Evolutionary conservation across 2,113 vertebrate genomes (phyloP).

Genomic region (Elgaria multicarinata): DNA sequence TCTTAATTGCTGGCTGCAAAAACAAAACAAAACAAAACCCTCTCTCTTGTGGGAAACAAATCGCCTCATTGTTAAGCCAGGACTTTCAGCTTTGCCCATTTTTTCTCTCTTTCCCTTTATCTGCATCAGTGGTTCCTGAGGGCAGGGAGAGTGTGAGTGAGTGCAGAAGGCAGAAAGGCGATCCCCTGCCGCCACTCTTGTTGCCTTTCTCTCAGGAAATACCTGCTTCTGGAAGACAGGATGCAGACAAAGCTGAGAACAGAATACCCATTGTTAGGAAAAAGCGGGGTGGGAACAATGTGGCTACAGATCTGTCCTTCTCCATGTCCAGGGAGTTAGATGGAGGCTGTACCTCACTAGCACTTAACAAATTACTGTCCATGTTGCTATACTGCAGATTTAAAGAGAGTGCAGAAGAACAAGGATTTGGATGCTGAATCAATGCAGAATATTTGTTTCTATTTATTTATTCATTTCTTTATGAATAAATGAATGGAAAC

Average conservation of each 20-base stretch:
- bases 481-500: too few species aligned
- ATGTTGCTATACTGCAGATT: not conserved
- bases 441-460: not conserved
- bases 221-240: slow-evolving; percentile 53
- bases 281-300: not conserved
- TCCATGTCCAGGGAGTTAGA: not conserved
- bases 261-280: slow-evolving; percentile 42
- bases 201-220: slow-evolving; percentile 67
- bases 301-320: not conserved
- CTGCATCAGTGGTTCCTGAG: not conserved
- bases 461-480: too few species aligned
- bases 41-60: not conserved
- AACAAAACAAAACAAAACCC: not conserved
- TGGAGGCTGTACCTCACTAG: not conserved
- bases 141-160: not conserved
- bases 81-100: not conserved
- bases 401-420: not conserved
- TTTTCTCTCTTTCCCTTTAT: not conserved
- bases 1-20: not conserved
- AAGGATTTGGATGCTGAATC: not conserved
- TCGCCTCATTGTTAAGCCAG: not conserved
- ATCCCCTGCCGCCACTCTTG: slow-evolving; percentile 33
- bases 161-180: slow-evolving; percentile 36
- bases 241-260: slow-evolving; percentile 39
- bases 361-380: not conserved